Conservation (phyloP, 2,113 vertebrate genomes). For the Rhynchopsitta pachyrhyncha region DNA sequence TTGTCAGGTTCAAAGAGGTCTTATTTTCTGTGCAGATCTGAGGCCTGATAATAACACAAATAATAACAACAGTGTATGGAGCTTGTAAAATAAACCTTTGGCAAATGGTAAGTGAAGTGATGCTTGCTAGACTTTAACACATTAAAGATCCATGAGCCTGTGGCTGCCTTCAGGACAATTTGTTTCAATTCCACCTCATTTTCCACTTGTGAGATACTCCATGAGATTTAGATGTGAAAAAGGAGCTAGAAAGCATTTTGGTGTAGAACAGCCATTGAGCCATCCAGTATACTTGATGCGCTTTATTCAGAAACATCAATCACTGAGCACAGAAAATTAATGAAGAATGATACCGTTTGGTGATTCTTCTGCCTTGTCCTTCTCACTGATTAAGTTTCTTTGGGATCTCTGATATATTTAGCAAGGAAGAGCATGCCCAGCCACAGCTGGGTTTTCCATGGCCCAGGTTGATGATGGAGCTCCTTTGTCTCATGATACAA, state of each 20-base stretch:
- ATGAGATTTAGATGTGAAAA: conserved; percentile 4
- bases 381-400: background rate
- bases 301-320: background rate
- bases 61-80: background rate
- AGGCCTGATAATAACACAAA: background rate
- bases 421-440: background rate
- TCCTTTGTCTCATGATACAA: background rate
- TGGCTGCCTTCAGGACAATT: conserved; percentile 32
- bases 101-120: background rate
- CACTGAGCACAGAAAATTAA: background rate
- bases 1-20: background rate
- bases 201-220: conserved; percentile 7
- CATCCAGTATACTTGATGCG: background rate
- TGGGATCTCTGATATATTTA: background rate
- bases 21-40: background rate
- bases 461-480: background rate
- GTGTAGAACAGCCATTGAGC: background rate
- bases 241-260: background rate
- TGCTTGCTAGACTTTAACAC: background rate
- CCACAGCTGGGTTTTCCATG: background rate
- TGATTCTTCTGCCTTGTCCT: background rate
- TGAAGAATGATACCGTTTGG: background rate
- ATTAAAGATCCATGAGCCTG: background rate
- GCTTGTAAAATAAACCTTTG: background rate
- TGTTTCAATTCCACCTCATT: conserved; percentile 43